Conservation (phyloP, 1,140 invertebrate genomes). For the Aethina tumida region DNA sequence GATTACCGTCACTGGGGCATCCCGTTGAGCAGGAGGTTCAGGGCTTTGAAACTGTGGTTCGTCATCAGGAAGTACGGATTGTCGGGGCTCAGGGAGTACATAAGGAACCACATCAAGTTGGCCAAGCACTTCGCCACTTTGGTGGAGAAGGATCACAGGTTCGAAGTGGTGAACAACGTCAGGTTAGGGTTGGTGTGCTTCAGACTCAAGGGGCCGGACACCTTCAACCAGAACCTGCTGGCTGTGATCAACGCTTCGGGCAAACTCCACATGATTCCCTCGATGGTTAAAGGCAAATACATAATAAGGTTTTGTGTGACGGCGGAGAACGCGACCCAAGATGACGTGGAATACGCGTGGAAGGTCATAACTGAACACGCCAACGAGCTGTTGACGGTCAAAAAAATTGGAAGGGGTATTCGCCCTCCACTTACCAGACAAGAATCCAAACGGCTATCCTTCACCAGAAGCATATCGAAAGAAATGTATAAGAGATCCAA, state of each 20-base stretch:
- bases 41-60: constrained; percentile 85
- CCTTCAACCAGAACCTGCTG: constrained; percentile 69
- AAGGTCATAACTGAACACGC: constrained; percentile 59
- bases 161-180: constrained; percentile 78
- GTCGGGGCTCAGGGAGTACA: constrained; percentile 69
- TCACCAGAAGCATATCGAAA: constrained; percentile 53
- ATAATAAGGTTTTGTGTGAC: constrained; percentile 78
- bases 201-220: constrained; percentile 57
- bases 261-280: constrained; percentile 84
- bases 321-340: constrained; percentile 64
- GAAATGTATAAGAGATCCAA: constrained; percentile 49
- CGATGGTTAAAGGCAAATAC: constrained; percentile 66
- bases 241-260: constrained; percentile 81
- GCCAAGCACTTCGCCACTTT: constrained; percentile 77
- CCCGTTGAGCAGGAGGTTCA: constrained; percentile 74
- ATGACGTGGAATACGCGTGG: constrained; percentile 71
- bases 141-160: constrained; percentile 63
- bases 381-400: constrained; percentile 45
- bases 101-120: constrained; percentile 77
- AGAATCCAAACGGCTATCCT: constrained; percentile 51
- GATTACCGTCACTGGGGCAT: constrained; percentile 89
- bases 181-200: constrained; percentile 64
- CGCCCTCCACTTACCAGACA: constrained; percentile 44
- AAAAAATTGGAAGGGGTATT: constrained; percentile 29
- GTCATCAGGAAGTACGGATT: constrained; percentile 76